Conservation (phyloP, 1,140 invertebrate species). For the Samia ricini region DNA sequence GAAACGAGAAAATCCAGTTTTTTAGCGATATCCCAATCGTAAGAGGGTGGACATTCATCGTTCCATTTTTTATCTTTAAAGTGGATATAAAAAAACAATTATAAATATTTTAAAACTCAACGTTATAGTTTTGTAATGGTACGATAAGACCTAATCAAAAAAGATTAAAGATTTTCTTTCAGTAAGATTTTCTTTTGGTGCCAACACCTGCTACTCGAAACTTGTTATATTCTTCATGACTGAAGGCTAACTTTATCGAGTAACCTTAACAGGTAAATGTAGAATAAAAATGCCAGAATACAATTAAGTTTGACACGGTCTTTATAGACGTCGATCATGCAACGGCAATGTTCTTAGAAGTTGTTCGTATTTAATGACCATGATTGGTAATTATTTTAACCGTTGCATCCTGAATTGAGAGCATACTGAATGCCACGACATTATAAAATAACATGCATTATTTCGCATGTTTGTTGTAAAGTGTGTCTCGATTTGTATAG, state of each 20-base stretch:
- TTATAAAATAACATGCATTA: not conserved
- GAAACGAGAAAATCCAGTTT: conserved; percentile 41
- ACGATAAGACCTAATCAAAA: no score
- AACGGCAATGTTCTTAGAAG: conserved; percentile 6
- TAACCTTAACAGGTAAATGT: conserved; percentile 8
- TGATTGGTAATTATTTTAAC: conserved; percentile 14
- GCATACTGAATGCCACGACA: conserved; percentile 8
- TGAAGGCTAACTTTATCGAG: conserved; percentile 1
- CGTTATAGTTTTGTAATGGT: no score
- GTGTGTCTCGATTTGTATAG: not conserved
- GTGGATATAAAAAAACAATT: not conserved
- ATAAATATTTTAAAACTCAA: not conserved
- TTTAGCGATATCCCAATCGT: conserved; percentile 41
- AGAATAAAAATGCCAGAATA: conserved; percentile 5
- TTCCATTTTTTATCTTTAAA: conserved; percentile 40
- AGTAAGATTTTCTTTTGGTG: no score
- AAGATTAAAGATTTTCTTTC: no score
- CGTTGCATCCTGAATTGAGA: conserved; percentile 11
- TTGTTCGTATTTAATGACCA: conserved; percentile 7
- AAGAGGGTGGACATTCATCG: conserved; percentile 30
- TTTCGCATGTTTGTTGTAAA: no score
- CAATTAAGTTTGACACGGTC: conserved; percentile 12
- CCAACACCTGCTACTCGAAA: not conserved
- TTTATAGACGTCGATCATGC: conserved; percentile 14
- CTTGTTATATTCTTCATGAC: not conserved